These are phyloP conservation scores for Laspeyria flexula DNA, from an alignment of 2,888 invertebrate genomes.

Conservation along the genomic window DNA sequence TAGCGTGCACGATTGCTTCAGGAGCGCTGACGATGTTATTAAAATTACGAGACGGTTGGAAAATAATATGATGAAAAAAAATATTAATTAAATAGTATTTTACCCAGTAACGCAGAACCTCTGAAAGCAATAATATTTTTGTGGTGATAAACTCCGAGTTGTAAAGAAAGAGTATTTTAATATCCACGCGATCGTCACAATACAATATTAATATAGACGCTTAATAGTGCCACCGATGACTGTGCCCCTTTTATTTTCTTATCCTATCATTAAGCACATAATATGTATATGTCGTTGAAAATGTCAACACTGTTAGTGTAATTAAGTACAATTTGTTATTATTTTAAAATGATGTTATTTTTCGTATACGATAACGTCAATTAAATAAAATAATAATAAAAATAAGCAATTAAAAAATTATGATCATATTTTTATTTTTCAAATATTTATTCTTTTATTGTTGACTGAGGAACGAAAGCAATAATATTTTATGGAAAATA, in stretches of 20 bases:
- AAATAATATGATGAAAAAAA: constrained; percentile 47
- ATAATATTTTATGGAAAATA: constrained; percentile 23
- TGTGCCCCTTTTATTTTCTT: constrained; percentile 59
- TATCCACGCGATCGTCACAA: constrained; percentile 77
- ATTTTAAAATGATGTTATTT: constrained; percentile 1
- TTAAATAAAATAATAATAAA: constrained; percentile 22
- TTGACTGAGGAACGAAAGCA: constrained; percentile 17
- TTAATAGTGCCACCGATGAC: constrained; percentile 69
- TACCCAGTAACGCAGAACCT: constrained; percentile 76
- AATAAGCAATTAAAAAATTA: background rate
- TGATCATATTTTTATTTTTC: background rate
- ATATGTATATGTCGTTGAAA: constrained; percentile 19
- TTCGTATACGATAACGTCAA: constrained; percentile 28
- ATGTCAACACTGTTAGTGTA: constrained; percentile 17
- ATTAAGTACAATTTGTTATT: background rate
- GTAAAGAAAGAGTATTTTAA: constrained; percentile 77
- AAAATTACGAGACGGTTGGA: constrained; percentile 48
- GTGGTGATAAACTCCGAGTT: constrained; percentile 72
- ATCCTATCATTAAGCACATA: constrained; percentile 8
- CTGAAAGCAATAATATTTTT: constrained; percentile 84
- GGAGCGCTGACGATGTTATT: constrained; percentile 64
- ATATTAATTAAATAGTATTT: constrained; percentile 64
- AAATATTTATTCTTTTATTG: background rate
- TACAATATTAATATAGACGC: constrained; percentile 62
- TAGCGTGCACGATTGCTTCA: constrained; percentile 82